These are phyloP conservation scores for Nannospalax galili DNA, from an alignment of 2,113 vertebrate species.

Conservation along the genomic window DNA sequence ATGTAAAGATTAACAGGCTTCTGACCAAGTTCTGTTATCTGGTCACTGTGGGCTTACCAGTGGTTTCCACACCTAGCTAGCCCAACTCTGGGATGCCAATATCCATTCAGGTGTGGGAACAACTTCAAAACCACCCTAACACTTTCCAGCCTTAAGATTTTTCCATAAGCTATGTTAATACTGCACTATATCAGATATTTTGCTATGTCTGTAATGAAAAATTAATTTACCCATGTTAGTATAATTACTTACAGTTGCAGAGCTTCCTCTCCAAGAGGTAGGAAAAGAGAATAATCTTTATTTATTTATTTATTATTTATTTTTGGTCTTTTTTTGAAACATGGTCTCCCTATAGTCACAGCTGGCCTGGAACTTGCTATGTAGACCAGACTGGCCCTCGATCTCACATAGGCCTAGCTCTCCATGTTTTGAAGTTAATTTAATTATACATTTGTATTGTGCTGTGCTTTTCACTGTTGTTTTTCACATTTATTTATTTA, in stretches of 20 bases:
- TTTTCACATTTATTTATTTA: too few species aligned
- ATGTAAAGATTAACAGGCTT: neutral
- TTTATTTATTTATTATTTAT: too few species aligned
- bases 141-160: neutral
- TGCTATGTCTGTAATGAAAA: neutral
- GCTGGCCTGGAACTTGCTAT: too few species aligned
- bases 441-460: conserved; percentile 18
- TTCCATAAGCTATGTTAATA: neutral
- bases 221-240: neutral
- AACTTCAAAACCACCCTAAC: neutral
- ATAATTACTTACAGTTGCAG: neutral
- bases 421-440: neutral
- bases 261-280: neutral
- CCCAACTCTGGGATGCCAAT: neutral
- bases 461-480: conserved; percentile 30
- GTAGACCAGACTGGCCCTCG: too few species aligned
- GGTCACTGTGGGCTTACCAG: neutral
- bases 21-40: neutral
- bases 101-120: neutral
- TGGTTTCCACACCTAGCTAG: neutral
- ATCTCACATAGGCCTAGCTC: too few species aligned
- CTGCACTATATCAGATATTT: neutral
- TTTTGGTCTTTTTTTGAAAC: too few species aligned
- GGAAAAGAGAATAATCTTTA: neutral
- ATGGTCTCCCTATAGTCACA: too few species aligned